These are phyloP conservation scores for Porites divaricata DNA, from an alignment of 92 coral and sea anemone species.

Conservation along the genomic window DNA sequence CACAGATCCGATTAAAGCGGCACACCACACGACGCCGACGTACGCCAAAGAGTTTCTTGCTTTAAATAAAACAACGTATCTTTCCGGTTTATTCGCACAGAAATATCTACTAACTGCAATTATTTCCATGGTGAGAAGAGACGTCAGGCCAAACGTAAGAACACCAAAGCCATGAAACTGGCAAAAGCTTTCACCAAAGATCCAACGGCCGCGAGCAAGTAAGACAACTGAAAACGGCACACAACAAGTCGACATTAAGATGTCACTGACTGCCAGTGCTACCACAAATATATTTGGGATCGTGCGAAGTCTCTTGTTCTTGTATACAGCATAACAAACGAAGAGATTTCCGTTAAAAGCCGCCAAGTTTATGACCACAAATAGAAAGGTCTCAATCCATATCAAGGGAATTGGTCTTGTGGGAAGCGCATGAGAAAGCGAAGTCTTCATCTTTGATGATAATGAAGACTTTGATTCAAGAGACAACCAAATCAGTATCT, in stretches of 20 bases:
- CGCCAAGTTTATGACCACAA: slow-evolving; percentile 44
- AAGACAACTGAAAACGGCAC: slow-evolving; percentile 68
- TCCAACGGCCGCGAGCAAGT: slow-evolving; percentile 54
- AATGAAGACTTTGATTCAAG: neutral
- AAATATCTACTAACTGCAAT: slow-evolving; percentile 72
- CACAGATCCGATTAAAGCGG: slow-evolving; percentile 56
- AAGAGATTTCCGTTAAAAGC: slow-evolving; percentile 62
- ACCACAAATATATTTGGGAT: slow-evolving; percentile 60
- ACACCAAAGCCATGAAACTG: slow-evolving; percentile 66
- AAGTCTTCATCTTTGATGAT: neutral
- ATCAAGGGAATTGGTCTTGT: slow-evolving; percentile 1
- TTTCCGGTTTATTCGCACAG: slow-evolving; percentile 46
- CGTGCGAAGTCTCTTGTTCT: slow-evolving; percentile 60
- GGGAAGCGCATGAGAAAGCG: slow-evolving; percentile 25
- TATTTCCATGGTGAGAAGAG: slow-evolving; percentile 72
- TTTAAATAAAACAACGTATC: slow-evolving; percentile 43
- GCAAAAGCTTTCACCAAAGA: slow-evolving; percentile 45
- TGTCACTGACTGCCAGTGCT: slow-evolving; percentile 68
- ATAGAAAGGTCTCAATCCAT: slow-evolving; percentile 44
- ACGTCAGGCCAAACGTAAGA: slow-evolving; percentile 57
- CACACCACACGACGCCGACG: slow-evolving; percentile 45
- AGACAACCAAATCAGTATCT: no score
- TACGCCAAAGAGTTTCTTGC: slow-evolving; percentile 37
- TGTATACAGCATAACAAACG: slow-evolving; percentile 61
- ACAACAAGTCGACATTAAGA: slow-evolving; percentile 63